Base-by-base conservation (phyloP, 2,888 invertebrate genomes). In the Rhagonycha lutea region DNA sequence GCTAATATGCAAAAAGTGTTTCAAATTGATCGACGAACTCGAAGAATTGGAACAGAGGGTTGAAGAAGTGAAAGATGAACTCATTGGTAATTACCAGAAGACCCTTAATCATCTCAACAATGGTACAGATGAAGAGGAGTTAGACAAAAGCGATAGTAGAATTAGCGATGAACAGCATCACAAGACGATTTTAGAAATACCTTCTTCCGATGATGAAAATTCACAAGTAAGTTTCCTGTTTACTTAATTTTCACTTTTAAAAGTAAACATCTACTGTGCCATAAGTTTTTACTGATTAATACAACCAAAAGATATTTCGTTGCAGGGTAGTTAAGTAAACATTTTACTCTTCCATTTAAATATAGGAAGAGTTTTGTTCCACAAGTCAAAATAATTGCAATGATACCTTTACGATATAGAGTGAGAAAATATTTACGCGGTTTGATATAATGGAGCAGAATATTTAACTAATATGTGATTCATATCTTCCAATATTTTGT, bases 1-100 rank as follows among this genome's bases (percentile, higher is more conserved):
- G 68, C 85, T 91, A 14, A 84, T 94, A 3, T 95, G 94, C 85
- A 92, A 91, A 83, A 93, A 92, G 81, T 95, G 94, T 84, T 91
- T 89, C 80, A 91, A 91, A 83, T 83, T 90, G 8, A 89, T 92
- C 69, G 88, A 90, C 18, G 93, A 94, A 86, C 91, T 91, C 79
- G 92, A 93, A 77, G 90, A 90, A 72, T 84, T 92, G 62, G 89
- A 91, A 83, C 87, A 85, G 23, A 82, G 90, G 85, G 72, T 91
- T 74, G 83, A 85, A 5, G 89, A 90, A 81, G 86, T 91, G 10
- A 91, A 89, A 81, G 81, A 85, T 67, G 90, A 91, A 80, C 83
- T 92, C n/a, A 85, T 87, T 32, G 86, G 85, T n/a, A 89, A 88
- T 81, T 91, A 90, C 81, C 89, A 80, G 61, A 79, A 72, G 61